phyloP scores from a whole-genome alignment of 2,113 vertebrate species.

The Macaca fascicularis region T2T-MFA8v1.1 NC_088386.1:72686001-72686500 shows the following conservation, averaged over 20 bases:
- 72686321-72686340: constrained; percentile 21
- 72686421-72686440: background rate
- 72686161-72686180: background rate
- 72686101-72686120: constrained; percentile 33
- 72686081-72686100: background rate
- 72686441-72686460: background rate
- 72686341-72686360: background rate
- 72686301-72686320: background rate
- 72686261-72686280: constrained; percentile 24
- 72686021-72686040: constrained; percentile 44
- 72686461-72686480: background rate
- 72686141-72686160: background rate
- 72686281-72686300: background rate
- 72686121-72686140: background rate
- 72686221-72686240: background rate
- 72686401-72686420: constrained; percentile 26
- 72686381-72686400: background rate
- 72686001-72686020: constrained; percentile 47
- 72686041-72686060: constrained; percentile 51
- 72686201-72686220: background rate
- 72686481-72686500: background rate
- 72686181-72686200: background rate
- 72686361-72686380: background rate
- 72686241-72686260: background rate
- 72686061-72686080: background rate